A percentile compares a stretch with the other conserved stretches of the same genome.
Evolutionary conservation across 2,797 vertebrate species (phyloP).

Genomic region (Schizothorax lantsangensis): DNA sequence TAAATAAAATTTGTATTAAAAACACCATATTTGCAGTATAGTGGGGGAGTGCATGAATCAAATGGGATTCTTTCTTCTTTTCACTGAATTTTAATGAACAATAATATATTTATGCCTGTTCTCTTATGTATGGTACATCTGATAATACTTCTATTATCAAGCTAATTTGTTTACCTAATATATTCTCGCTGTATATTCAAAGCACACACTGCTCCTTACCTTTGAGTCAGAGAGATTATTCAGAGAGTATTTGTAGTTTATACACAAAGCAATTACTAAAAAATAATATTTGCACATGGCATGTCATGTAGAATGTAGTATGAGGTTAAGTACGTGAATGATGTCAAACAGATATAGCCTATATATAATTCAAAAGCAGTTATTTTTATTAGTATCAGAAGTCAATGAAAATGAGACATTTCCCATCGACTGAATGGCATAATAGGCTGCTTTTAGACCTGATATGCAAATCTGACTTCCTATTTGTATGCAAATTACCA

Average conservation of each 20-base stretch:
- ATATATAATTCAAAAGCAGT: conserved; percentile 11
- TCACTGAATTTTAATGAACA: not conserved
- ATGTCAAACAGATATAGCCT: not conserved
- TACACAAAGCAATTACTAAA: conserved; percentile 8
- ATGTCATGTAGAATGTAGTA: conserved; percentile 10
- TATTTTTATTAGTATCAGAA: conserved; percentile 6
- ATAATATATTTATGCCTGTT: not conserved
- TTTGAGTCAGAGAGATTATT: not conserved
- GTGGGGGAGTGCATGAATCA: not conserved
- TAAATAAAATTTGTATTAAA: not conserved
- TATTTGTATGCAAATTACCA: conserved; percentile 41
- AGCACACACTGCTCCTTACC: not conserved
- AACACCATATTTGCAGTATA: not conserved
- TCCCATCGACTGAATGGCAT: not conserved
- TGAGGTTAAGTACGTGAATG: conserved; percentile 5
- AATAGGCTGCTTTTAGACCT: conserved; percentile 20
- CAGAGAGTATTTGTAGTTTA: not conserved
- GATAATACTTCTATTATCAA: conserved; percentile 4
- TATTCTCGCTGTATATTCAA: not conserved
- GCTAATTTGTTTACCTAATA: conserved; percentile 5
- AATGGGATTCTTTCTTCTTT: not conserved
- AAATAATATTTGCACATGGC: not conserved
- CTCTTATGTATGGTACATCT: not conserved
- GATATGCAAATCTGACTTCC: conserved; percentile 24
- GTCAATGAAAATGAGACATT: conserved; percentile 11